Conservation (phyloP, 2,888 invertebrate genomes). For the Glyphotaelius pellucidus region DNA sequence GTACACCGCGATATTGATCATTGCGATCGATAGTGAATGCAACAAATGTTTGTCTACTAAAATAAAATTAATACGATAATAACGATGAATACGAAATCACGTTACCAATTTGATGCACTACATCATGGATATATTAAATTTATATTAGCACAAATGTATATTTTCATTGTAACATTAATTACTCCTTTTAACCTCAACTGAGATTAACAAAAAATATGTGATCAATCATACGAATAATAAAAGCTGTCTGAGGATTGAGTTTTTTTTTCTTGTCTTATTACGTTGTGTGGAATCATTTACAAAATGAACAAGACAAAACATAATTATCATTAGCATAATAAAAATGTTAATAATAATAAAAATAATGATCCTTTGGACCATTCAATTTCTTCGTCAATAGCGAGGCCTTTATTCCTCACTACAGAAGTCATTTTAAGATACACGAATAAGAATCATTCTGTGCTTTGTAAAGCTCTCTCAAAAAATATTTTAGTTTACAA, state of each 20-base stretch:
- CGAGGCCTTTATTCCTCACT: slow-evolving; percentile 28
- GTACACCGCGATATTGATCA: neutral
- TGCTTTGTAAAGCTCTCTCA: slow-evolving; percentile 58
- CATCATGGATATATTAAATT: neutral
- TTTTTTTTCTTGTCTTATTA: slow-evolving; percentile 38
- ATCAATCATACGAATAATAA: slow-evolving; percentile 20
- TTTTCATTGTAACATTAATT: neutral
- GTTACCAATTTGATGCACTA: neutral
- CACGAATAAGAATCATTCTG: slow-evolving; percentile 53
- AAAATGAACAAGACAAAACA: slow-evolving; percentile 16
- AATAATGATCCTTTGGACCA: slow-evolving; percentile 16
- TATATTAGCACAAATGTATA: neutral
- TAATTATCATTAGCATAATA: slow-evolving; percentile 52
- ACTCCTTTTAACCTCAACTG: neutral
- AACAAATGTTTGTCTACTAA: neutral
- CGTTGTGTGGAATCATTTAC: slow-evolving; percentile 46
- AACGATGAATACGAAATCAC: no score
- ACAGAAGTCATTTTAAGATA: slow-evolving; percentile 43
- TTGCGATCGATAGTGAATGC: neutral
- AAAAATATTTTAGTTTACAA: slow-evolving; percentile 61
- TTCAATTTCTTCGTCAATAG: slow-evolving; percentile 23
- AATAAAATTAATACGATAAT: neutral
- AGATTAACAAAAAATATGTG: neutral
- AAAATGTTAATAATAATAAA: slow-evolving; percentile 19
- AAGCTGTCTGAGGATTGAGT: slow-evolving; percentile 2